Conservation (phyloP, 2,888 invertebrate genomes). For the Latrodectus elegans region DNA sequence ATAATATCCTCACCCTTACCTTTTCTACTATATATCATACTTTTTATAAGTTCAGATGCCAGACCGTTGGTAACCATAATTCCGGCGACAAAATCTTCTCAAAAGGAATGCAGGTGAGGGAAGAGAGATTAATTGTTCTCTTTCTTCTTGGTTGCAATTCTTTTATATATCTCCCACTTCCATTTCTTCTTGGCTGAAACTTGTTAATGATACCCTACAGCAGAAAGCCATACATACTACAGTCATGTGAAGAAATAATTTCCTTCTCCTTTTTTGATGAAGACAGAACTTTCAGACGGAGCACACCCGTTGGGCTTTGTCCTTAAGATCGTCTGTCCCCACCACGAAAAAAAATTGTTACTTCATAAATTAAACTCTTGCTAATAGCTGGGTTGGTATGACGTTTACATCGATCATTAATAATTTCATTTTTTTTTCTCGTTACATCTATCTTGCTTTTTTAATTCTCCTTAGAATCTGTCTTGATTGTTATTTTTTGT, state of each 20-base stretch:
- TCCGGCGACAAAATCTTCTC: slow-evolving; percentile 9
- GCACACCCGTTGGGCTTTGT: slow-evolving; percentile 33
- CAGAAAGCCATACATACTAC: slow-evolving; percentile 19
- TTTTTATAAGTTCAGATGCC: slow-evolving; percentile 23
- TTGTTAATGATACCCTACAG: slow-evolving; percentile 48
- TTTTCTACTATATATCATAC: neutral
- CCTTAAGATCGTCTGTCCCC: slow-evolving; percentile 22
- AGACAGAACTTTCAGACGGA: slow-evolving; percentile 20
- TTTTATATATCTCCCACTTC: slow-evolving; percentile 4
- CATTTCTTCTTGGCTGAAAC: slow-evolving; percentile 3
- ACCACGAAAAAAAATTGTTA: slow-evolving; percentile 14
- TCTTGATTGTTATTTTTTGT: neutral
- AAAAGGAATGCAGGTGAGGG: neutral
- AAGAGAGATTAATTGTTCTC: neutral
- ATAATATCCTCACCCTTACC: slow-evolving; percentile 13
- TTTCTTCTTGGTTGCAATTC: neutral
- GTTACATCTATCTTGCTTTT: neutral
- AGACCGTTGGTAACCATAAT: neutral
- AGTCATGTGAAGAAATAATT: slow-evolving; percentile 25
- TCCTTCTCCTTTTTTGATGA: slow-evolving; percentile 21
- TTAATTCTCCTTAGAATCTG: neutral
- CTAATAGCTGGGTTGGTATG: slow-evolving; percentile 50
- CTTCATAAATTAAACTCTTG: slow-evolving; percentile 56
- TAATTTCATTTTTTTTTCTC: neutral
- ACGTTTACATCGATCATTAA: slow-evolving; percentile 61